A percentile compares a stretch with the other conserved stretches of the same genome.
Conservation (phyloP, 2,113 vertebrate species). For the Phasianus colchicus region DNA sequence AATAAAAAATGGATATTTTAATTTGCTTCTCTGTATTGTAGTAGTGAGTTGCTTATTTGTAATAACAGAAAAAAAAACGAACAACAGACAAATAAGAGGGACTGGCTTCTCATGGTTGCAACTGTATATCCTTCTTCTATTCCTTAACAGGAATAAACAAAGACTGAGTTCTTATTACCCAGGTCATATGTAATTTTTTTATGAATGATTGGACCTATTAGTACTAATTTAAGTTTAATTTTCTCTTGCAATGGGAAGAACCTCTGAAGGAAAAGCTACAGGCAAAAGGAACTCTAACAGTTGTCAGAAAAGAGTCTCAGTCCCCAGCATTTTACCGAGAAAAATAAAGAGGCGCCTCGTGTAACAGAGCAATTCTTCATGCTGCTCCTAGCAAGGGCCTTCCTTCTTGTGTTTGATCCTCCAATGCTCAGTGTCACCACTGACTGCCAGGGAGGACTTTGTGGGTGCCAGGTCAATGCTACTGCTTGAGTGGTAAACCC, state of each 20-base stretch:
- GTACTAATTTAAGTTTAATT: background rate
- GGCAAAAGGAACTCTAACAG: background rate
- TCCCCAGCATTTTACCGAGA: background rate
- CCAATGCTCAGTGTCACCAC: background rate
- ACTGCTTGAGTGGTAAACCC: background rate
- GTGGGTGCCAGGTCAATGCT: background rate
- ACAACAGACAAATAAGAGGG: background rate
- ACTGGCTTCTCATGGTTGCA: background rate
- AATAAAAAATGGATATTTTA: constrained; percentile 48
- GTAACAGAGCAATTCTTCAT: background rate
- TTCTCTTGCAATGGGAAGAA: background rate
- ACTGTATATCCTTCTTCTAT: background rate
- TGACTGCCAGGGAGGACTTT: background rate
- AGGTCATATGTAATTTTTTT: background rate
- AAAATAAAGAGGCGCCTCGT: background rate
- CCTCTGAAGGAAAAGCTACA: background rate
- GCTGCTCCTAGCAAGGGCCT: background rate
- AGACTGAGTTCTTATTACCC: background rate
- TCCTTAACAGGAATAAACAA: background rate
- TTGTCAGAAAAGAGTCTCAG: background rate
- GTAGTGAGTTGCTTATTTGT: constrained; percentile 3
- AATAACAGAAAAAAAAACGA: background rate
- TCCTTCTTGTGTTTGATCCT: background rate
- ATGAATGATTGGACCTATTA: background rate
- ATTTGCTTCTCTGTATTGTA: background rate